Evolutionary conservation across 2,797 vertebrate species (phyloP).

Genomic region (Propithecus deckenii): DNA sequence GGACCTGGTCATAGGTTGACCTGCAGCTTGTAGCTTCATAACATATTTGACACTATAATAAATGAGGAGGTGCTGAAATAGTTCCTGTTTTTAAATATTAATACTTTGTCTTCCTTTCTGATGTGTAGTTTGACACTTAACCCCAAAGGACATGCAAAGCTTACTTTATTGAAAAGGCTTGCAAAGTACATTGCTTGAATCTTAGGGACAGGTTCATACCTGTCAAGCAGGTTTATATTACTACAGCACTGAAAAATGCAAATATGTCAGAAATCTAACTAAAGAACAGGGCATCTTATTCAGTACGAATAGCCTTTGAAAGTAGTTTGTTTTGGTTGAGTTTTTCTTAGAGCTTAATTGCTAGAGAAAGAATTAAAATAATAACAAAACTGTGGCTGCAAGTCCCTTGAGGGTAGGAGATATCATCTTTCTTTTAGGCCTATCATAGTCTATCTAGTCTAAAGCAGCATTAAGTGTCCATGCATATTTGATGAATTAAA

Average conservation of each 20-base stretch:
- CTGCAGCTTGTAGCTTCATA: neutral
- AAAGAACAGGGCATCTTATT: neutral
- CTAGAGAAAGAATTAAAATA: neutral
- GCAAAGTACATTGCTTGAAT: neutral
- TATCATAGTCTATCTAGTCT: neutral
- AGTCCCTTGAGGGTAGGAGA: neutral
- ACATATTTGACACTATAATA: neutral
- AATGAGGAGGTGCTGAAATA: neutral
- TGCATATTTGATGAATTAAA: neutral
- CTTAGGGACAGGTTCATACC: constrained; percentile 1
- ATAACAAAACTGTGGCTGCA: neutral
- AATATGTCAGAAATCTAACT: neutral
- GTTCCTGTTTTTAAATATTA: neutral
- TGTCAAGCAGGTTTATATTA: constrained; percentile 24
- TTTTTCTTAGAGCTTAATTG: constrained; percentile 38
- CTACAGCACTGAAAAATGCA: neutral
- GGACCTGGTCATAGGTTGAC: neutral
- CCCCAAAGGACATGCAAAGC: neutral
- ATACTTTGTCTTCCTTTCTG: constrained; percentile 26
- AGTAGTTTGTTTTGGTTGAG: neutral
- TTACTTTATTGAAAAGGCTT: neutral
- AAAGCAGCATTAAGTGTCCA: neutral
- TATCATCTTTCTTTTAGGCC: neutral
- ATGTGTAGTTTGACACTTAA: neutral
- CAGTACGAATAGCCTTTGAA: neutral